Evolutionary conservation across 2,888 invertebrate genomes (phyloP), one percentile per base, ranked within the genome.

Genomic region (Psococerastis gibbosa): DNA sequence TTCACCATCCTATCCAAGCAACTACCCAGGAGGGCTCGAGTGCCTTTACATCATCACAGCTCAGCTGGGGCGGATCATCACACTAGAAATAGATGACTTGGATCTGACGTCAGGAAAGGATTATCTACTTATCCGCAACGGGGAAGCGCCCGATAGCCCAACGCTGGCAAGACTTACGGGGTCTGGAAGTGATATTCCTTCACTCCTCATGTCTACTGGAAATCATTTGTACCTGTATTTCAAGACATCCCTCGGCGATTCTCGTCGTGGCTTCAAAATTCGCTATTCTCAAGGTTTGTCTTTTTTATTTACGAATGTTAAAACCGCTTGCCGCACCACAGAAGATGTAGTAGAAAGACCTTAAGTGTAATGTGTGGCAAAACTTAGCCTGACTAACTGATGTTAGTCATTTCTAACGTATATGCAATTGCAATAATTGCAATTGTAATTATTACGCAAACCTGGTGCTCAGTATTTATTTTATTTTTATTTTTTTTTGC

Each of bases 1-100:
- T 13, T 91, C 91, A 35, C 89, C 94, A 44, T 87, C 88, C 45
- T 92, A 88, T 63, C 94, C 94, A 0, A 80, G 80, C 53, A 78
- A 80, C 52, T 92, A 92, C 64, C 91, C 94, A 1, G 91, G 92
- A 43, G 94, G 94, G n/a, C 67, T 92, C 49, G 95, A 95, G 66
- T 94, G 94, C 53, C 71, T 91, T 43, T 95, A 94, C 62, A 78
- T 85, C 41, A 78, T 97, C 49, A 80, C 81, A 57, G 83, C 95
- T 2, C 85, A 89, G 57, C 74, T 82, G 22, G 92, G 91, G 35
- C 75, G 87, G 58, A 84, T 94, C 48, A 82, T 97, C 49, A 91
- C 94, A 2, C 65, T 97, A 42, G 89, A 92, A 68, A 75, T 88
- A 43, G 83, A 87, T 57, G 85, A 87, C 57, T 65, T 89, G 54